Conservation (phyloP, 2,888 invertebrate genomes). For the Seira musarum region DNA sequence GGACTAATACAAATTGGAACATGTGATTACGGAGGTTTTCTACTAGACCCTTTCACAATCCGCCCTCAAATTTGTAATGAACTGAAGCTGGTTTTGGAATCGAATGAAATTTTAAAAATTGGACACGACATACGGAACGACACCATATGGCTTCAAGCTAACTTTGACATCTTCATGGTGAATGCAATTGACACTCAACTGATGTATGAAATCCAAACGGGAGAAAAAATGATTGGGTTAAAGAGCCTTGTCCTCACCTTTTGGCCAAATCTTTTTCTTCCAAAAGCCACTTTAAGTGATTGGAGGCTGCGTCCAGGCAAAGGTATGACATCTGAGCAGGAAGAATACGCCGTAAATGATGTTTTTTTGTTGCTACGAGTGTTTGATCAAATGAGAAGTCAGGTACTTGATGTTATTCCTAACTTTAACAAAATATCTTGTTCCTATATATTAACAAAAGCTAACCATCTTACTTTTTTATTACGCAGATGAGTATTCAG, state of each 20-base stretch:
- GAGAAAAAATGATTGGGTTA: neutral
- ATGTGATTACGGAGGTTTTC: constrained; percentile 5
- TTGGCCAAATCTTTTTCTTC: neutral
- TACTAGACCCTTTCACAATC: constrained; percentile 23
- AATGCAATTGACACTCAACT: constrained; percentile 33
- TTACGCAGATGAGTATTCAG: too few species aligned
- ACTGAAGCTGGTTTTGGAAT: constrained; percentile 28
- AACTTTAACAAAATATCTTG: too few species aligned
- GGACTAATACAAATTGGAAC: constrained; percentile 29
- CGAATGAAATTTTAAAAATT: constrained; percentile 1
- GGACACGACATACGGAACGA: constrained; percentile 21
- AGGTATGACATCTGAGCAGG: constrained; percentile 22
- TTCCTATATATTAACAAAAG: too few species aligned
- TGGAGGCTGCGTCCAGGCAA: constrained; percentile 19
- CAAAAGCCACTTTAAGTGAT: constrained; percentile 12
- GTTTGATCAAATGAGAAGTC: constrained; percentile 14
- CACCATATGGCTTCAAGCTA: constrained; percentile 23
- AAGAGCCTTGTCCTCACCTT: neutral
- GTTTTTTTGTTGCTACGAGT: constrained; percentile 6
- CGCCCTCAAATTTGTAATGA: neutral
- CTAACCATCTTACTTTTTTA: too few species aligned
- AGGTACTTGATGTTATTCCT: too few species aligned
- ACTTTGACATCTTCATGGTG: constrained; percentile 25
- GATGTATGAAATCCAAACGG: constrained; percentile 4
- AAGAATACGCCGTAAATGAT: constrained; percentile 10